phyloP scores from a whole-genome alignment of 2,888 invertebrate genomes.

The Apotomis capreana region DNA sequence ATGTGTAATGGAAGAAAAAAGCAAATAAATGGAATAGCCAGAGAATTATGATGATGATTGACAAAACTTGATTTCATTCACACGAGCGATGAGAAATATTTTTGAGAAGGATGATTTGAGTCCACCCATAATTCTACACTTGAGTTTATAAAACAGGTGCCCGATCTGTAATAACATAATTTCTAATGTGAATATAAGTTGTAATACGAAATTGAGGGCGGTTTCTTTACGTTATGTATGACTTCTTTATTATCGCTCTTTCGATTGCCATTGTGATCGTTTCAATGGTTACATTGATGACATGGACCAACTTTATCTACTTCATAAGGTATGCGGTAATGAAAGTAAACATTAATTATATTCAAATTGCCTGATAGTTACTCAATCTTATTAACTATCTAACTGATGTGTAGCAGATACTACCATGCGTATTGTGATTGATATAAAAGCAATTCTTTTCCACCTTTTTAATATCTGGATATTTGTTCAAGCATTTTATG shows the following conservation, averaged over 20 bases:
- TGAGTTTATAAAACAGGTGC: not conserved
- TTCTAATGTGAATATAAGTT: slow-evolving; percentile 15
- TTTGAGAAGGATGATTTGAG: too few species aligned
- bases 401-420: not conserved
- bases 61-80: too few species aligned
- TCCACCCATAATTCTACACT: too few species aligned
- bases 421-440: too few species aligned
- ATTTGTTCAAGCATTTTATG: too few species aligned
- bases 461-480: not conserved
- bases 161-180: slow-evolving; percentile 4
- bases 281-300: slow-evolving; percentile 11
- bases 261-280: slow-evolving; percentile 22
- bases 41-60: too few species aligned
- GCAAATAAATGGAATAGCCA: too few species aligned
- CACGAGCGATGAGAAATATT: too few species aligned
- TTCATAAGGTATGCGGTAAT: slow-evolving; percentile 19
- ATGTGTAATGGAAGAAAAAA: too few species aligned
- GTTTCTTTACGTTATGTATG: slow-evolving; percentile 19
- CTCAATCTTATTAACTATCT: slow-evolving; percentile 17
- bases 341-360: slow-evolving; percentile 28
- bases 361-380: slow-evolving; percentile 21
- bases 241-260: slow-evolving; percentile 27
- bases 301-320: slow-evolving; percentile 3
- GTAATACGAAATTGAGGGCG: slow-evolving; percentile 2
- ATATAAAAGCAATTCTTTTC: not conserved